Evolutionary conservation across 1,140 invertebrate genomes (phyloP), one percentile per base, ranked within the genome.

Genomic region (Dendrolimus kikuchii): DNA sequence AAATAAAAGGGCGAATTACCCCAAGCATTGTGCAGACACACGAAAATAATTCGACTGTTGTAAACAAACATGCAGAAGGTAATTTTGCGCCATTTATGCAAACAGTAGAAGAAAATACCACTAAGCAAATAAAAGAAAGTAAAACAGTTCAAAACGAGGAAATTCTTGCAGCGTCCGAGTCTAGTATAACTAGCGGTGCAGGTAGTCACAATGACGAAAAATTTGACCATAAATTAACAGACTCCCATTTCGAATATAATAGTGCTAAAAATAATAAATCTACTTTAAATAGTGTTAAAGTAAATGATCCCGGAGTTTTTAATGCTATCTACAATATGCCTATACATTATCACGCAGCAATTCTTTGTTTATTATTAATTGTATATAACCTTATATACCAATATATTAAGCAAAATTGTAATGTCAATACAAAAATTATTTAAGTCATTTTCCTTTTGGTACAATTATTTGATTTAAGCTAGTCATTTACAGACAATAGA

Each of bases 371-470:
- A 61, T 66, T 87, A 57, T 73, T 88, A 74, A 82, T 87, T 77
- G 68, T 85, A 74, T 88, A 88, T 76, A 88, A 88, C 73, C 71
- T 88, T 64, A 63, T 86, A 58, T 81, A 83, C 74, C 85, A 87
- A 66, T 82, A 87, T 59, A 77, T 81, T 70, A 86, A 87, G 66
- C 71, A 86, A 74, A 79, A 86, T 64, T 80, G 62, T 62, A 50
- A 63, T 57, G 64, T 60, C 57, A 69, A 67, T 65, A 69, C 67
- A 38, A 66, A 68, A 67, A 59, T 68, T 64, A 66, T 53, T 7
- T 41, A 46, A 57, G 42, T 49, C 49, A 53, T 53, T 50, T 38
- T 40, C 57, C 55, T 51, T 57, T 58, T 46, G 45, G 48, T 51
- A 64, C 59, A 62, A 51, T 60, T 66, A 40, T 66, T 55, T 61